Base-by-base conservation (phyloP, 2,888 invertebrate species). In the Melikaiella ostensackeni region DNA sequence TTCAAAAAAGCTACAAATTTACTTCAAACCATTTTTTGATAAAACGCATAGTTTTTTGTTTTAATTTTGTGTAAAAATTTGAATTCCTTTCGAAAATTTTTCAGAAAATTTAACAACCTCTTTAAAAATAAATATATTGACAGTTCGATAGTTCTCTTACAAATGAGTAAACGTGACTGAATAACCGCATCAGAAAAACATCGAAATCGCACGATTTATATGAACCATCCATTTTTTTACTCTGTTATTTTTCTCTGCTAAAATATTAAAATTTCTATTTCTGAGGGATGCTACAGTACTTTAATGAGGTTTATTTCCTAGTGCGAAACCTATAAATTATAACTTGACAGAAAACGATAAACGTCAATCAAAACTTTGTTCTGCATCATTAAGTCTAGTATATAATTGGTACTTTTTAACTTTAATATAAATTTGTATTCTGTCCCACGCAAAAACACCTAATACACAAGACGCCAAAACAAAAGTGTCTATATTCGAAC, bases 351-450 rank as follows among this genome's bases (percentile, higher is more conserved):
- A 24, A 16, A 42, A 66, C 66, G 8, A 42, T 66, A 66, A 75
- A 75, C 61, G 75, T 46, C 55, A 75, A 30, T 59, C 19, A 38
- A 33, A 46, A 75, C 38, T 13, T 61, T 24, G 57, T 63, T 16
- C 30, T 66, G 5, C 24, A 13, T 57, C 57, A 5, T 24, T 24
- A 24, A 24, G 24, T 21, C 13, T 57, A 13, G 57, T 24, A 57
- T 11, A 57, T 57, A 24, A 57, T 24, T 57, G 57, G 57, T 57
- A 11, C 8, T 24, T 57, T 24, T 57, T 21, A 57, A 24, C 24
- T 5, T 57, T 13, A 13, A 38, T 13, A 38, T 24, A 11, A n/a
- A 24, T 24, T 57, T 55, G 9, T 7, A 21, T n/a, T 57, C 9
- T 24, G 9, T 21, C 57, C 57, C 57, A 57, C 57, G 57, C 57